Base-by-base conservation (phyloP, 2,888 invertebrate species). In the Parelbella ahira region DNA sequence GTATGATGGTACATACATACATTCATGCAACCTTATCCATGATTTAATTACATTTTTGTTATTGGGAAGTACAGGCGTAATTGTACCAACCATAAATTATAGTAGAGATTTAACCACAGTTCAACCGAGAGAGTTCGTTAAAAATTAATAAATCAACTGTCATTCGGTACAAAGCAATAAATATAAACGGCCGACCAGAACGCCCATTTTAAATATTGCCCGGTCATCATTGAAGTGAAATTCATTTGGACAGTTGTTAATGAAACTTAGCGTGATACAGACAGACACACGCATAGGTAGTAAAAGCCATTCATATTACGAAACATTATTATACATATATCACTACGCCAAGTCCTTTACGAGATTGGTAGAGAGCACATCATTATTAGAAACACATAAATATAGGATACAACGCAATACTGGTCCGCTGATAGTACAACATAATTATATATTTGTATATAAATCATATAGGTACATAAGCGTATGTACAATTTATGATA, bases 361-460 rank as follows among this genome's bases (percentile, higher is more conserved):
- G n/a, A n/a, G n/a, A n/a, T n/a, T n/a, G n/a, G n/a, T n/a, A n/a
- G n/a, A n/a, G n/a, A n/a, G n/a, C n/a, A n/a, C n/a, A n/a, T n/a
- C n/a, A n/a, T n/a, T n/a, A n/a, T n/a, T n/a, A n/a, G n/a, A n/a
- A n/a, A n/a, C n/a, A n/a, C n/a, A n/a, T n/a, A n/a, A n/a, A n/a
- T n/a, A n/a, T n/a, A n/a, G n/a, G n/a, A n/a, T n/a, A 50, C 39
- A 39, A 42, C 38, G 49, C 51, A 47, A 49, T 48, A 52, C 49
- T 48, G 52, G 45, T 37, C 37, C 38, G 39, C 37, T 38, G 47
- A 48, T 47, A 39, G 42, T 47, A 15, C 19, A 10, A 18, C 39
- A 32, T 39, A 32, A 27, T 20, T 37, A 20, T 6, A 12, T 29
- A 8, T 38, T 10, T 10, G 10, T 29, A n/a, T n/a, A n/a, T n/a